Base-by-base conservation (phyloP, 30 jellyfish, hydroid and myxozoan genomes). In the Aurelia sp. region DNA sequence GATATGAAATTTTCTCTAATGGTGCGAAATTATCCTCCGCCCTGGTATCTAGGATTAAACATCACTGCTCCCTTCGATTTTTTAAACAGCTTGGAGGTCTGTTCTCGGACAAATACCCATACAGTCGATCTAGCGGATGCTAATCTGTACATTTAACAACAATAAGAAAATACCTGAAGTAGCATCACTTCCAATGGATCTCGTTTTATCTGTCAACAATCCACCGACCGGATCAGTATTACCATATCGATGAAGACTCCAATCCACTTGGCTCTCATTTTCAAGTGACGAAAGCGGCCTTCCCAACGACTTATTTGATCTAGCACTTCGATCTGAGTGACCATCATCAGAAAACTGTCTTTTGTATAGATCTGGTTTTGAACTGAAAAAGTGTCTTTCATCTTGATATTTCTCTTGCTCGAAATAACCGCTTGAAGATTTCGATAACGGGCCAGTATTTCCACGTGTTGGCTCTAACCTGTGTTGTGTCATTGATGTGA, bases 391-490 rank as follows among this genome's bases (percentile, higher is more conserved):
- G 15, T 44, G 71, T 4, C 86, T 62, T 1, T 74, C 88, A 11
- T 85, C 95, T 6, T 62, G 57, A 19, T 15, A 62, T 37, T 66
- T 62, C 47, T 91, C 98, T 59, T 71, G 94, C 71, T 91, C 98
- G 31, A 85, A 91, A 77, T 91, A 91, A 19, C 98, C 98, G 71
- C 98, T 91, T 17, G 98, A 91, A 8, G 98, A 85, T 59, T 76
- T 78, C 5, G 98, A 92, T 58, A 83, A 71, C 17, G 61, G 91
- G 30, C 94, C 97, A 76, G 90, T 82, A 70, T 73, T 83, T 51
- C 85, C 60, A 2, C 76, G 87, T 17, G 16, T 71, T 17, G 83
- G 84, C 15, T 60, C 79, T 4, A 73, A 63, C 19, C 82, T 66
- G 57, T 57, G 62, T 13, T 58, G 59, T 19, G 23, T 70, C 57